Evolutionary conservation across 2,888 invertebrate genomes (phyloP), one percentile per base, ranked within the genome.

Genomic region (Linyphia triangularis): DNA sequence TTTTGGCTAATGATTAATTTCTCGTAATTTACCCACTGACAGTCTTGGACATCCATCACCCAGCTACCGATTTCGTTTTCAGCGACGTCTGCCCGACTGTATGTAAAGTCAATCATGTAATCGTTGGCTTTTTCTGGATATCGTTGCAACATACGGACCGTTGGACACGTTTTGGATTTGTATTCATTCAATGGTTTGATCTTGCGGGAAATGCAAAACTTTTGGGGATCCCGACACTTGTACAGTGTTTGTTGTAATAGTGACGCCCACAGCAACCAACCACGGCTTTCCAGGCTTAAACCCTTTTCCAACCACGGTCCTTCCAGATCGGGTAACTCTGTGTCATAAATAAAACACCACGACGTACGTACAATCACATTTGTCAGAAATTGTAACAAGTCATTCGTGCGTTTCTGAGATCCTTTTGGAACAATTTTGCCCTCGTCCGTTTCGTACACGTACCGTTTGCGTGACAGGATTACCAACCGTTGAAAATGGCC

Each of bases 1-100:
- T 82, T 82, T 72, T 82, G 82, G n/a, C 63, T 61, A 5, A 59
- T 72, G 22, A 82, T 63, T 19, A 82, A 59, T 19, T 82, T 59
- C 22, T 81, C 81, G n/a, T 22, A 81, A 24, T 81, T 70, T 1
- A 69, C 59, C 57, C 57, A 59, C 19, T 70, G 24, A n/a, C 61
- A 70, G 9, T 82, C 61, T 10, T 70, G 30, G 0, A 28, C 70
- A 19, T 70, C 59, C 72, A 82, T 61, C 10, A 82, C 28, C 63
- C 82, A 82, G 6, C 40, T 33, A 9, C 10, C 10, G 0, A 19
- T 40, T 7, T 72, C 59, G 13, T 4, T 40, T 10, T 1, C 10
- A 9, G 65, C n/a, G 0, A 83, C 43, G 9, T 83, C 83, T 0
- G 72, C 63, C 51, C 73, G 26, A 43, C 83, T 73, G 13, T 73